Conservation (phyloP, 2,113 vertebrate species). For the Pavo muticus region DNA sequence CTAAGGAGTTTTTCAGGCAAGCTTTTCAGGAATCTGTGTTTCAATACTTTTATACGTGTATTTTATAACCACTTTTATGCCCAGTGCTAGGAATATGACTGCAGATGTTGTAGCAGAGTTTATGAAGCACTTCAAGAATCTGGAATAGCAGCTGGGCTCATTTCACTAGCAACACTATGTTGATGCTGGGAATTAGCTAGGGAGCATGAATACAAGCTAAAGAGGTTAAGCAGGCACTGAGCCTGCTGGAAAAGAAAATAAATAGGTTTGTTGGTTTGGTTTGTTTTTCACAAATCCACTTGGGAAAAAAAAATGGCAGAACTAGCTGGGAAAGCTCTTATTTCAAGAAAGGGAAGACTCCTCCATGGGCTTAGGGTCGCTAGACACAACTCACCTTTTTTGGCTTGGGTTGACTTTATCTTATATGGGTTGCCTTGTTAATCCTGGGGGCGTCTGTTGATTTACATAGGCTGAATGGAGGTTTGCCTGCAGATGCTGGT, state of each 20-base stretch:
- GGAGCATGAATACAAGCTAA: neutral
- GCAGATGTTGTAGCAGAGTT: conserved; percentile 41
- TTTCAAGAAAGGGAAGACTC: neutral
- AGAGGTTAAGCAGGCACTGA: conserved; percentile 1
- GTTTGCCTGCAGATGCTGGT: neutral
- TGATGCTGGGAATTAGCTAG: neutral
- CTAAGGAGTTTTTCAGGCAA: conserved; percentile 11
- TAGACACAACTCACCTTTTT: neutral
- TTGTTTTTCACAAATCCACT: neutral
- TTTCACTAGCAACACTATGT: conserved; percentile 1
- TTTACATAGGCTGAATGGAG: neutral
- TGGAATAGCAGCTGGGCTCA: conserved; percentile 23
- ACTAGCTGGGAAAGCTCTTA: neutral
- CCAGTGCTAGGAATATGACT: neutral
- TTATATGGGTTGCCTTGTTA: neutral
- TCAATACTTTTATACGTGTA: neutral
- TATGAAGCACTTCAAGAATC: conserved; percentile 27
- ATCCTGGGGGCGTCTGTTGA: neutral
- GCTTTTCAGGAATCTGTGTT: conserved; percentile 49
- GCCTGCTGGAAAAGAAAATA: neutral
- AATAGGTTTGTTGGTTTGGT: neutral
- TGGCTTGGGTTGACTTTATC: neutral
- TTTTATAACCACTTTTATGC: conserved; percentile 34
- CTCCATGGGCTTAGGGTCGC: neutral
- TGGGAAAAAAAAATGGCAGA: neutral